A percentile compares a stretch with the other conserved stretches of the same genome.
phyloP scores from a whole-genome alignment of 2,888 invertebrate species.

The Phyllotreta cruciferae region DNA sequence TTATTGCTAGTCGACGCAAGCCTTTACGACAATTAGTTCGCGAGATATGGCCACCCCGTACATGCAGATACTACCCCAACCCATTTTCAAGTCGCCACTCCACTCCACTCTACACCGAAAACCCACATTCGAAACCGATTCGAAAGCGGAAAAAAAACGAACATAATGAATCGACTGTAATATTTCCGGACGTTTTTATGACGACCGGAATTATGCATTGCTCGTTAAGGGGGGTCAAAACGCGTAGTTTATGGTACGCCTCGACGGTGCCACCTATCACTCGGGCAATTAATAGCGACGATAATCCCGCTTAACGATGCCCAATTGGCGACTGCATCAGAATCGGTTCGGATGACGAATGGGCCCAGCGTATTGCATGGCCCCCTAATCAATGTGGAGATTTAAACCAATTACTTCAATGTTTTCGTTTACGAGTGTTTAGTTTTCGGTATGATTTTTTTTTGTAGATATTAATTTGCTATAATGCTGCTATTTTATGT shows the following conservation, averaged over 20 bases:
- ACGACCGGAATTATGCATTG: slow-evolving; percentile 49
- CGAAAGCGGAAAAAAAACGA: slow-evolving; percentile 20
- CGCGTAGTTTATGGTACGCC: slow-evolving; percentile 55
- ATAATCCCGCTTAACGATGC: slow-evolving; percentile 59
- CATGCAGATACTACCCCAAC: slow-evolving; percentile 31
- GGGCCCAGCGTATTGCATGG: neutral
- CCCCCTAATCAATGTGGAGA: neutral
- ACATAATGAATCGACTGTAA: slow-evolving; percentile 53
- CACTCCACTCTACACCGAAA: slow-evolving; percentile 28
- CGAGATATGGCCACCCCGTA: too few relatives aligned
- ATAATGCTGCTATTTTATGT: too few relatives aligned
- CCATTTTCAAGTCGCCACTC: slow-evolving; percentile 19
- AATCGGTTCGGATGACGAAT: neutral
- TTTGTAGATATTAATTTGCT: too few relatives aligned
- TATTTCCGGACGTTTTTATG: slow-evolving; percentile 57
- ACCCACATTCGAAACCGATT: slow-evolving; percentile 28
- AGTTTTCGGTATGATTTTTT: too few relatives aligned
- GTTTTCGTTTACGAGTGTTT: too few relatives aligned
- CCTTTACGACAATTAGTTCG: too few relatives aligned
- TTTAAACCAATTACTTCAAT: too few relatives aligned
- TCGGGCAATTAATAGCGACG: slow-evolving; percentile 57
- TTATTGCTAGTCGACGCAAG: too few relatives aligned
- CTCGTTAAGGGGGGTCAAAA: slow-evolving; percentile 52
- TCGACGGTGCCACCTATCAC: slow-evolving; percentile 56
- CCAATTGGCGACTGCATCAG: slow-evolving; percentile 52